These are phyloP conservation scores for Bruchidius siliquastri DNA, from an alignment of 2,888 invertebrate species.

Conservation along the genomic window DNA sequence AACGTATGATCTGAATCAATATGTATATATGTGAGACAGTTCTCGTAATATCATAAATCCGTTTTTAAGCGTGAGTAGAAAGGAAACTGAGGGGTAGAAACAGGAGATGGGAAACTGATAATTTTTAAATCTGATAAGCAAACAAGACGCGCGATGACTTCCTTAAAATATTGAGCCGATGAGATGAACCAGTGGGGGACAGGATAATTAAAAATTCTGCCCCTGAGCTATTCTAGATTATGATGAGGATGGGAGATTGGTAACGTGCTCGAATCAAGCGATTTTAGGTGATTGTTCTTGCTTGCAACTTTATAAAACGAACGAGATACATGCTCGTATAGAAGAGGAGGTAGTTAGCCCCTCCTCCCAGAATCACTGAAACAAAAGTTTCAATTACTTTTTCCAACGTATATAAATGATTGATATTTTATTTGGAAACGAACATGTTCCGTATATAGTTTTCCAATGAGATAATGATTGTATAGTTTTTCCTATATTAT, in stretches of 20 bases:
- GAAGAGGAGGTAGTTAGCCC: too few relatives aligned
- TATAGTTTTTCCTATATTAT: too few relatives aligned
- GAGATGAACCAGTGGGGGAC: constrained; percentile 2
- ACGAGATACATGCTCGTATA: too few relatives aligned
- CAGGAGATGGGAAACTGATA: constrained; percentile 22
- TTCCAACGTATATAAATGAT: too few relatives aligned
- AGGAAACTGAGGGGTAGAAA: not conserved
- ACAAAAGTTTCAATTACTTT: too few relatives aligned
- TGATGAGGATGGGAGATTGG: constrained; percentile 1
- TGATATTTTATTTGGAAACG: too few relatives aligned
- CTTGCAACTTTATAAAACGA: too few relatives aligned
- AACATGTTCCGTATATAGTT: too few relatives aligned
- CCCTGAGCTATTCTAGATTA: constrained; percentile 23
- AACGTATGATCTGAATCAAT: too few relatives aligned
- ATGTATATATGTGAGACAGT: too few relatives aligned
- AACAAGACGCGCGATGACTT: constrained; percentile 23
- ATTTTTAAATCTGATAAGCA: constrained; percentile 38
- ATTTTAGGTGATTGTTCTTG: not conserved
- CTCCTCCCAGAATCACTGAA: too few relatives aligned
- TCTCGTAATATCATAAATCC: not conserved
- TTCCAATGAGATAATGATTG: too few relatives aligned
- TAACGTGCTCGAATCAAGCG: constrained; percentile 12
- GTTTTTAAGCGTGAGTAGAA: not conserved
- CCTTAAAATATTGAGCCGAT: not conserved
- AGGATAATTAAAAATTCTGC: constrained; percentile 36